Base-by-base conservation (phyloP, 2,113 vertebrate species). In the Tyto alba region DNA sequence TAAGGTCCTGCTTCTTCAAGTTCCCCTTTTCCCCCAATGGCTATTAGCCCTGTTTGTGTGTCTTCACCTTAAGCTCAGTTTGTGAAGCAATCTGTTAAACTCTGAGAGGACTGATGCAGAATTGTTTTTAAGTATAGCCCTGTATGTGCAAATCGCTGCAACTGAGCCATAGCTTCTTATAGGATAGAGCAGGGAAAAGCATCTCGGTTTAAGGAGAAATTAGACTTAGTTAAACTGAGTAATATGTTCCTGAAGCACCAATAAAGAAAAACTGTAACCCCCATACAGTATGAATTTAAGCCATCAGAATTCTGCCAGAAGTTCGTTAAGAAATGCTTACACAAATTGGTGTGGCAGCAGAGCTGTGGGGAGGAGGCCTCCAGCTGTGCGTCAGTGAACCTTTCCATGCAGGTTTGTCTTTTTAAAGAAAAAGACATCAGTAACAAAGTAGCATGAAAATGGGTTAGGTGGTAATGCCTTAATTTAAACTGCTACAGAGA, bases 21-120 rank as follows among this genome's bases (percentile, higher is more conserved):
- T 16, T 38, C 64, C 50, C 43, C 55, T 16, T 1, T 4, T 25
- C 16, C 27, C 1, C 6, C 8, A 8, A 0, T 0, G 9, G 12
- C 48, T 12, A 2, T 16, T 7, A 27, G 48, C 23, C 71, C 59
- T 15, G 34, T 10, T 23, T 26, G 25, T 9, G 18, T 41, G 47
- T 22, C 79, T 29, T 47, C 59, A 13, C n/a, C 75, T 21, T 16
- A 27, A 34, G 48, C 47, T 66, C 0, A 0, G 10, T 16, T 30
- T 36, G 64, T 27, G 53, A 47, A 59, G 36, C 13, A 5, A 1
- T 6, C 16, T 38, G 53, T 14, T 78, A 13, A 38, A 16, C 45
- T 13, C 8, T 16, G n/a, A 36, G 56, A 59, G 52, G 19, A 6
- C 53, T 21, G 53, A 2, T 29, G 75, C 68, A 66, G 50, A 40